Evolutionary conservation across 2,888 invertebrate species (phyloP).

Genomic region (Conchocele bisecta): DNA sequence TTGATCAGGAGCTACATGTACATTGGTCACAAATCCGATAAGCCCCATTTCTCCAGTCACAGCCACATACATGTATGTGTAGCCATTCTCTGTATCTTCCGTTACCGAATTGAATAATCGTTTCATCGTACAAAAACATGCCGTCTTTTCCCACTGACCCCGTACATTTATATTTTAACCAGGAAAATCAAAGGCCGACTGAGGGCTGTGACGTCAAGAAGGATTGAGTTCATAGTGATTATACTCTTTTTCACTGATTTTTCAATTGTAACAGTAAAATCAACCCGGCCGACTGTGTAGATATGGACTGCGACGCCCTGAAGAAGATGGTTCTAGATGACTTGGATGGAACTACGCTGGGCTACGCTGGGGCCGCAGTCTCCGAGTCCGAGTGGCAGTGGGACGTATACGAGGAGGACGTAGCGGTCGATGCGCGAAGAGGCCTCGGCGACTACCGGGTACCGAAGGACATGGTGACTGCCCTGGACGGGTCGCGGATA

Average conservation of each 20-base stretch:
- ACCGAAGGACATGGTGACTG: conserved; percentile 73
- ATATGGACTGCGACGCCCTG: conserved; percentile 80
- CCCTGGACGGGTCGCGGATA: conserved; percentile 53
- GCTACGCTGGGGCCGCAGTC: conserved; percentile 58
- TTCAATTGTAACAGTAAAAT: conserved; percentile 60
- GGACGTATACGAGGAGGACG: conserved; percentile 62
- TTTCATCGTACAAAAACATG: too few relatives aligned
- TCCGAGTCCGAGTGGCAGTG: conserved; percentile 76
- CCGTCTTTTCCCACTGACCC: too few relatives aligned
- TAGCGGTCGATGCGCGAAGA: conserved; percentile 48
- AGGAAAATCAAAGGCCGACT: conserved; percentile 75
- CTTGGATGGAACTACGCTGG: conserved; percentile 71
- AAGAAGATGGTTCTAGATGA: conserved; percentile 76
- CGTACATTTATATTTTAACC: conserved; percentile 12
- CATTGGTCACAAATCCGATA: too few relatives aligned
- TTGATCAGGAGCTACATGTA: too few relatives aligned
- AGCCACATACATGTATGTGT: too few relatives aligned
- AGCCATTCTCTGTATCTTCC: too few relatives aligned
- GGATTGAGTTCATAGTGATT: conserved; percentile 72
- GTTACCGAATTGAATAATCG: too few relatives aligned
- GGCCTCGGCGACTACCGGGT: conserved; percentile 81
- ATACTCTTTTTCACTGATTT: too few relatives aligned
- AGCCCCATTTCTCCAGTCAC: too few relatives aligned
- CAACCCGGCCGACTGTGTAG: conserved; percentile 79
- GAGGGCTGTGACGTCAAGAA: conserved; percentile 80